A percentile compares a stretch with the other conserved stretches of the same genome.
phyloP scores from a whole-genome alignment of 2,888 invertebrate species.

The Lasioglossum lativentre region DNA sequence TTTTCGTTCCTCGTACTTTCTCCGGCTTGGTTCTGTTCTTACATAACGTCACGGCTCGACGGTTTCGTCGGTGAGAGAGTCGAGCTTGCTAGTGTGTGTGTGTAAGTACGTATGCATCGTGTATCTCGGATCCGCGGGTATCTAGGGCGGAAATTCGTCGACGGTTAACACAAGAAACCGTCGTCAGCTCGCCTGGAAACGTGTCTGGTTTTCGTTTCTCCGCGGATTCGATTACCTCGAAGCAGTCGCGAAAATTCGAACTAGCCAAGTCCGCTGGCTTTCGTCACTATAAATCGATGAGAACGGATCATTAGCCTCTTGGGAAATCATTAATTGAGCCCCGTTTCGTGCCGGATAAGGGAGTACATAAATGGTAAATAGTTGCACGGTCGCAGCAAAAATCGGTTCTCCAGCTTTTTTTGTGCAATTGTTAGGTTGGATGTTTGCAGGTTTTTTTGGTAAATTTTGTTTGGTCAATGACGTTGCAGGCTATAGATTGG shows the following conservation, averaged over 20 bases:
- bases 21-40: constrained; percentile 57
- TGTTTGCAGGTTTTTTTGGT: no score
- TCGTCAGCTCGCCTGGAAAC: neutral
- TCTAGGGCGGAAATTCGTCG: constrained; percentile 10
- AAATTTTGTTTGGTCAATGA: no score
- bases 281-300: neutral
- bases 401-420: neutral
- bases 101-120: neutral
- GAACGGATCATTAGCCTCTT: neutral
- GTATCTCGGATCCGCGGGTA: neutral
- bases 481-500: no score
- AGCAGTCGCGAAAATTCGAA: neutral
- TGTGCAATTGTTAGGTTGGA: neutral
- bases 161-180: neutral
- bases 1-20: constrained; percentile 59
- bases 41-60: constrained; percentile 62
- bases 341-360: neutral
- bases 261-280: neutral
- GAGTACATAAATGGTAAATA: neutral
- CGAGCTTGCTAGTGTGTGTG: neutral
- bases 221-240: neutral
- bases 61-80: constrained; percentile 43
- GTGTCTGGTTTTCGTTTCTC: constrained; percentile 11
- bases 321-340: neutral
- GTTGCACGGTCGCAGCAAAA: neutral